phyloP scores from a whole-genome alignment of 2,797 vertebrate species.

The Okamejei kenojei region DNA sequence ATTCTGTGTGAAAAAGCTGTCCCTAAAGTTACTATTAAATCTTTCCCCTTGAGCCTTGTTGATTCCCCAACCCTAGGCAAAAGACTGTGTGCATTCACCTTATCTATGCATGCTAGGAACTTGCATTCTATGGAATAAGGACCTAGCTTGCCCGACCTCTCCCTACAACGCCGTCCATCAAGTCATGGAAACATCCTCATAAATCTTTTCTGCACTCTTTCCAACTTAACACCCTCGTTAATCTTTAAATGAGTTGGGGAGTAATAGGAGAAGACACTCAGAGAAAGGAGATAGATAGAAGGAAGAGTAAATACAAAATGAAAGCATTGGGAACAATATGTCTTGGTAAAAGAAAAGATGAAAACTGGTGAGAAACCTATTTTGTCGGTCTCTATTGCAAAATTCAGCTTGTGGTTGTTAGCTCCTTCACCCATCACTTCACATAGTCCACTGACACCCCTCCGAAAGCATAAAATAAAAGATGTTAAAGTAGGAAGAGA shows the following conservation, averaged over 20 bases:
- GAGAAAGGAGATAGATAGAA: background rate
- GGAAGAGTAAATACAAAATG: background rate
- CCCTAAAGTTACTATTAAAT: no score
- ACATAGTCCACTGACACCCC: background rate
- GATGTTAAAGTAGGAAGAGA: background rate
- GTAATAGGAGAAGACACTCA: background rate
- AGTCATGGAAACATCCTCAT: no score
- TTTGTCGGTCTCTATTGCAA: background rate
- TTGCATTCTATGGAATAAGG: no score
- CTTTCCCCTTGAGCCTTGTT: no score
- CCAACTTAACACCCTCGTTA: no score
- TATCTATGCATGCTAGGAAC: no score
- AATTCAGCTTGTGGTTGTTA: background rate
- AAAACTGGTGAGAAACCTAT: background rate
- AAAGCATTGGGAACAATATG: background rate
- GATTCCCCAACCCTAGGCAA: no score
- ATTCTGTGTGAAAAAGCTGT: no score
- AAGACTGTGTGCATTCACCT: no score
- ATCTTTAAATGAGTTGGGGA: background rate
- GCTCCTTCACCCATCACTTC: background rate
- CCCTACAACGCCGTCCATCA: no score
- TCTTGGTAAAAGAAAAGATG: background rate
- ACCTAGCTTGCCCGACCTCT: no score
- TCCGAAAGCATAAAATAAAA: background rate
- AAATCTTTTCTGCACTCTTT: no score